phyloP scores from a whole-genome alignment of 2,888 invertebrate genomes.

The Miltochrista miniata region DNA sequence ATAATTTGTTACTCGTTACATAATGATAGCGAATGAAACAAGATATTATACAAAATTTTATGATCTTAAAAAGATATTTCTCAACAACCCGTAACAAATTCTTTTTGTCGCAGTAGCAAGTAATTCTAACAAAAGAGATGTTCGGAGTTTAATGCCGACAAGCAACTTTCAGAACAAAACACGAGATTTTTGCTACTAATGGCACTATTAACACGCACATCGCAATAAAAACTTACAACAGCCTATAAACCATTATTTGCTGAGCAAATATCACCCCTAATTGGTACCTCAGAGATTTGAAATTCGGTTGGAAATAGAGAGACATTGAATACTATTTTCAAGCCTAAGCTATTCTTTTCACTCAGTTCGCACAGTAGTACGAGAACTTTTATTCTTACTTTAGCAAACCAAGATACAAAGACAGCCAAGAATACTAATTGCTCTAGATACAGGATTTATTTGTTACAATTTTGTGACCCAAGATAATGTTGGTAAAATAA shows the following conservation, averaged over 20 bases:
- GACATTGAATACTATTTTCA: constrained; percentile 21
- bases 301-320: constrained; percentile 4
- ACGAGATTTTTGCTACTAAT: constrained; percentile 39
- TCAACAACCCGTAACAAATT: constrained; percentile 16
- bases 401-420: constrained; percentile 10
- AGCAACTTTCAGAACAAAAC: constrained; percentile 32
- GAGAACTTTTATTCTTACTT: constrained; percentile 11
- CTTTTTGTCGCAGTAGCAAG: constrained; percentile 18
- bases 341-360: constrained; percentile 24
- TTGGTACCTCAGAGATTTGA: not conserved
- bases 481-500: too few relatives aligned
- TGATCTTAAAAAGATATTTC: constrained; percentile 10
- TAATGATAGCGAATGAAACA: too few relatives aligned
- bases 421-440: constrained; percentile 17
- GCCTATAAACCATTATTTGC: constrained; percentile 10
- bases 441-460: constrained; percentile 1
- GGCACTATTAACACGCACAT: constrained; percentile 44
- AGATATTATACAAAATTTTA: too few relatives aligned
- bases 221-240: constrained; percentile 19
- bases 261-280: constrained; percentile 4
- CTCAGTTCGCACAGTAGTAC: constrained; percentile 17
- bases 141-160: constrained; percentile 16
- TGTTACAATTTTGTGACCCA: too few relatives aligned
- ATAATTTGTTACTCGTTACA: too few relatives aligned
- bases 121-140: constrained; percentile 24